Evolutionary conservation across 2,888 invertebrate species (phyloP).

Genomic region (Lasioglossum lativentre): DNA sequence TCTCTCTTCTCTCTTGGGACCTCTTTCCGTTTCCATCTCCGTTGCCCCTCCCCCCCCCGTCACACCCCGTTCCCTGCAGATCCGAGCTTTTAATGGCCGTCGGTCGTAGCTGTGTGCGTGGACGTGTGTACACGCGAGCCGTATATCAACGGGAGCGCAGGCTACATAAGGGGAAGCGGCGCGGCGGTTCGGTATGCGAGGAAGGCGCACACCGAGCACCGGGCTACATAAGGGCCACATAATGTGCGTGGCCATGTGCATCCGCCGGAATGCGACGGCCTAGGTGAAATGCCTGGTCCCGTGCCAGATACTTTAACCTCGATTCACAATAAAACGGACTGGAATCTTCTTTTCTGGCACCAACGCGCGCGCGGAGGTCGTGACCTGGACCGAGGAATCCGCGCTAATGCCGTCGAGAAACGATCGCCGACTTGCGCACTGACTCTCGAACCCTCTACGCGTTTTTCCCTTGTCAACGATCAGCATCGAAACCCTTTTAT

Average conservation of each 20-base stretch:
- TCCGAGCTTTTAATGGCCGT: slow-evolving; percentile 39
- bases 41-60: too few species aligned
- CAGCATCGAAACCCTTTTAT: not conserved
- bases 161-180: slow-evolving; percentile 46
- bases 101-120: not conserved
- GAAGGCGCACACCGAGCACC: slow-evolving; percentile 33
- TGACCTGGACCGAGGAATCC: slow-evolving; percentile 18
- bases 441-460: not conserved
- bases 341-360: slow-evolving; percentile 69
- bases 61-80: slow-evolving; percentile 4
- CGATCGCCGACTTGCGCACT: slow-evolving; percentile 4
- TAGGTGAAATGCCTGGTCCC: slow-evolving; percentile 78
- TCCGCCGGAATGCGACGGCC: slow-evolving; percentile 73
- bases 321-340: slow-evolving; percentile 80
- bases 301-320: slow-evolving; percentile 82
- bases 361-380: slow-evolving; percentile 20
- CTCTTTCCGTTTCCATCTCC: not conserved
- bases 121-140: slow-evolving; percentile 40
- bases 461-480: not conserved
- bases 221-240: slow-evolving; percentile 57
- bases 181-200: slow-evolving; percentile 49
- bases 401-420: slow-evolving; percentile 7
- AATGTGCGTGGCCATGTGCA: slow-evolving; percentile 66
- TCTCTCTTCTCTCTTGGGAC: not conserved
- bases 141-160: slow-evolving; percentile 47